Evolutionary conservation across 2,797 vertebrate species (phyloP), one percentile per base, ranked within the genome.

Genomic region (Poecilia gillii): DNA sequence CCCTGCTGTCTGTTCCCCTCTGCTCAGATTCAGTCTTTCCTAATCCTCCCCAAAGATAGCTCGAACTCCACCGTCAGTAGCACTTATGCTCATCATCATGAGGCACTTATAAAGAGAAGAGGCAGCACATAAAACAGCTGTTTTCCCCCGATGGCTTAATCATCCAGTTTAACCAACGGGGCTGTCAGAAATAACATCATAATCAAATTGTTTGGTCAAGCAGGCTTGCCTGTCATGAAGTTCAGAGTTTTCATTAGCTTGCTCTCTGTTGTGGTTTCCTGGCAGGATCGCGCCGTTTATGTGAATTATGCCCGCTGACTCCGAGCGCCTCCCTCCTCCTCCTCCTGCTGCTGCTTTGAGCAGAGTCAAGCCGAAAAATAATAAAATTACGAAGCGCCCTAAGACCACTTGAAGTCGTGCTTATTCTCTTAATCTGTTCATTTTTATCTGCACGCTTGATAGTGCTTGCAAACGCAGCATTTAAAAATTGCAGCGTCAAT

Each of bases 121-220:
- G 68, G 74, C 53, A 6, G 78, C 72, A 85, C 86, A 88, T 87
- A 88, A 93, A 81, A 86, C 88, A 84, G 86, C 92, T 84, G 87
- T 86, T 92, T 91, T 83, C 77, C 80, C 82, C 81, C 86, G 89
- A 90, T 87, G 88, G 86, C 84, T 92, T 86, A 92, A 93, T 92
- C 90, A 74, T 91, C 87, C 78, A 81, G 79, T 90, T 94, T 84
- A 68, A 57, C 49, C 41, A 91, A 84, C 73, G 83, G 84, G 86
- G 91, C 89, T 87, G 90, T 88, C 84, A 86, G 79, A 81, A 87
- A 87, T 83, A 85, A 83, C 87, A 73, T 81, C 89, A 75, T 90
- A 81, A 92, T 88, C 84, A 71, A 82, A 74, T 77, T 76, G 80
- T 90, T 90, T 90, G 84, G 90, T 89, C 83, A 73, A 79, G 71